A percentile compares a stretch with the other conserved stretches of the same genome.
Conservation (phyloP, 2,113 vertebrate genomes). For the Nesogale talazaci region DNA sequence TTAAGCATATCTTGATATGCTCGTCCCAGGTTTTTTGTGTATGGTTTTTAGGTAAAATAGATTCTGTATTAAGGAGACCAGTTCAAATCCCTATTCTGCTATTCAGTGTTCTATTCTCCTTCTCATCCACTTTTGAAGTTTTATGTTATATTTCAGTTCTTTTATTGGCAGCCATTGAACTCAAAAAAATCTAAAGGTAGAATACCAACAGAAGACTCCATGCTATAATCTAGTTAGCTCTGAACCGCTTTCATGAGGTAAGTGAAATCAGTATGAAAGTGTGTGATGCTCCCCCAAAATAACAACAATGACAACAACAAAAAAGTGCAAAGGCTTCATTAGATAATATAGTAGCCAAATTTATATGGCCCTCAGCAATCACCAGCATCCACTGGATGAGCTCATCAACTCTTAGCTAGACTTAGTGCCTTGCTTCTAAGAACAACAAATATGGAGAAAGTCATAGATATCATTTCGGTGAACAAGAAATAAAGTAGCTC, state of each 20-base stretch:
- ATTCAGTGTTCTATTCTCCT: background rate
- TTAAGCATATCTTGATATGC: too few relatives aligned
- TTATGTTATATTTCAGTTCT: constrained; percentile 4
- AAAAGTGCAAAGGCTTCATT: background rate
- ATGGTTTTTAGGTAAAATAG: background rate
- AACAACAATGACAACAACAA: too few relatives aligned
- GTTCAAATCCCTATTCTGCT: background rate
- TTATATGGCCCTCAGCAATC: background rate
- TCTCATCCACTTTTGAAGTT: background rate
- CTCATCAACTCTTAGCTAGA: background rate
- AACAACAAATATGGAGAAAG: background rate
- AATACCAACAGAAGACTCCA: background rate
- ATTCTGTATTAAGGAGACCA: background rate
- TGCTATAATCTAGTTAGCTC: background rate
- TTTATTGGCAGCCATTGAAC: background rate
- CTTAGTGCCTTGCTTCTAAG: background rate
- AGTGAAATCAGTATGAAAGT: background rate
- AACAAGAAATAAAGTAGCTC: background rate
- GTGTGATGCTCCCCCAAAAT: too few relatives aligned
- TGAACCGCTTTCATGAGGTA: background rate
- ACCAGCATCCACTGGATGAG: too few relatives aligned
- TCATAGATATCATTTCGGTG: background rate
- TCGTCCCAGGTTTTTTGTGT: background rate
- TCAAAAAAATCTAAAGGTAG: constrained; percentile 9
- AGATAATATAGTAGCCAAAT: too few relatives aligned